Base-by-base conservation (phyloP, 2,888 invertebrate genomes). In the Cataglyphis rosenhaueri region DNA sequence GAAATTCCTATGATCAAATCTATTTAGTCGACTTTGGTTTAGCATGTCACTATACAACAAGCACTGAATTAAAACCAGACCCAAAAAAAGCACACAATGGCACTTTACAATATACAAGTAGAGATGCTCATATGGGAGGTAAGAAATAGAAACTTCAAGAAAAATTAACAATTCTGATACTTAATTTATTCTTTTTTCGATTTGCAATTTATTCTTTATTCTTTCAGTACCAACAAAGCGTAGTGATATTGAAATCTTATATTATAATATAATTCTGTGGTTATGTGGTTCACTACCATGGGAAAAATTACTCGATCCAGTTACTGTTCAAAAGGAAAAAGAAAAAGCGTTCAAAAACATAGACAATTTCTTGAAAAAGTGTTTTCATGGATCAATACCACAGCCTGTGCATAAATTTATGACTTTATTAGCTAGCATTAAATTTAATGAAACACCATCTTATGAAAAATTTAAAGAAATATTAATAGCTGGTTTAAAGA, bases 11-110 rank as follows among this genome's bases (percentile, higher is more conserved):
- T 88, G 96, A 97, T 88, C 97, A 97, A 92, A 96, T 98, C 0
- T 99, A 97, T 94, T 95, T 99, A 12, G 97, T 99, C 0, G 99
- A 99, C 95, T 99, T 97, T 95, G 99, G 99, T 0, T 95, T 99
- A 57, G 99, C 98, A 0, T 96, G 97, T 18, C 96, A 96, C 88
- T 97, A 96, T 89, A 96, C 96, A 2, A 97, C 96, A 0, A 97
- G 97, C 91, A 94, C 95, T 81, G 97, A 97, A 82, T 98, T 97
- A 93, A 98, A 98, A 93, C 97, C 97, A 0, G 98, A 99, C 95
- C 97, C 98, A 0, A 98, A 98, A 91, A 97, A 97, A 93, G 98
- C 98, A 85, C 99, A 99, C 93, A 98, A 99, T 94, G 99, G 99
- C 0, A 99, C 99, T 0, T 97, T 99, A 84, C 99, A 99, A 93